phyloP scores from a whole-genome alignment of 92 coral and sea anemone species.

The Umimayanthus kanabou region DNA sequence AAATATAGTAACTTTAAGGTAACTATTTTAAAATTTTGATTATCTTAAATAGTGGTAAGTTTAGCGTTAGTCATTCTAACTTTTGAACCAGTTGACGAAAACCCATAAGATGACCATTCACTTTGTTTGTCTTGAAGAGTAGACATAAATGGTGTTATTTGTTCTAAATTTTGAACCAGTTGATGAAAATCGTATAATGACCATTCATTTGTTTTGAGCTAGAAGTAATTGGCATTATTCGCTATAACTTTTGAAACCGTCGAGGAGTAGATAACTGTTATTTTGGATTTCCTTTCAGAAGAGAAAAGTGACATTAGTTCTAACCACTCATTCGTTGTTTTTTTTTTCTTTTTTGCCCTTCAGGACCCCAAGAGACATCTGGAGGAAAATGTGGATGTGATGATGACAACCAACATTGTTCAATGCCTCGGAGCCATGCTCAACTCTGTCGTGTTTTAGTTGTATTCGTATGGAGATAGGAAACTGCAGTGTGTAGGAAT shows the following conservation, averaged over 20 bases:
- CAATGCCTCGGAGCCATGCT: conserved; percentile 98
- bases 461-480: background rate
- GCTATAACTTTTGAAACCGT: background rate
- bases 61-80: background rate
- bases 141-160: background rate
- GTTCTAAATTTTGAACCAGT: no score
- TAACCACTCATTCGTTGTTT: background rate
- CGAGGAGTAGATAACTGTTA: background rate
- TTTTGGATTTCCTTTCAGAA: background rate
- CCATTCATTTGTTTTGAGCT: no score
- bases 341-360: conserved; percentile 13
- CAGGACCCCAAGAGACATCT: conserved; percentile 98
- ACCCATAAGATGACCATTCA: background rate
- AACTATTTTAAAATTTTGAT: no score
- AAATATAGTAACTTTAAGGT: no score
- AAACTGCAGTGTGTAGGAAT: background rate
- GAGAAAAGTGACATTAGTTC: background rate
- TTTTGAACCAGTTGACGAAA: background rate
- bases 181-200: no score
- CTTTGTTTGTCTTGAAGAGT: background rate
- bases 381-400: conserved; percentile 91
- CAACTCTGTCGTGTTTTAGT: conserved; percentile 88
- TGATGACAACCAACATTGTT: conserved; percentile 97
- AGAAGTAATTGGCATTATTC: background rate
- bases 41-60: background rate